A percentile compares a stretch with the other conserved stretches of the same genome.
These are phyloP conservation scores for Wiebesia pumilae DNA, from an alignment of 1,140 invertebrate genomes.

Conservation along the genomic window DNA sequence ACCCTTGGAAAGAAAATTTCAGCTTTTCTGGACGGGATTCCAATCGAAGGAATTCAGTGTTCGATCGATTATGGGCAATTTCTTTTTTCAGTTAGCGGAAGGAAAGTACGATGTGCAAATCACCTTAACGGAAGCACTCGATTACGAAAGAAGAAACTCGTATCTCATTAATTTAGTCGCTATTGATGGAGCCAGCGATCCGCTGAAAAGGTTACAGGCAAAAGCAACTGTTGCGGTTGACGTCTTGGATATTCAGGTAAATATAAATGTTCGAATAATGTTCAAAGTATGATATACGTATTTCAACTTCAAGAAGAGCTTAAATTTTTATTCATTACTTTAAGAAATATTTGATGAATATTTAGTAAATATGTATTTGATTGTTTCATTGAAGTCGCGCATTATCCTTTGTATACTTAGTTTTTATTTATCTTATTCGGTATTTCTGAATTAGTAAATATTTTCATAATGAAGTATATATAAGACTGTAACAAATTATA, in stretches of 20 bases:
- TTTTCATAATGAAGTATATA: no score
- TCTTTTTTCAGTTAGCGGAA: constrained; percentile 75
- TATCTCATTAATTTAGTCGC: constrained; percentile 83
- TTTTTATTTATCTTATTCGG: no score
- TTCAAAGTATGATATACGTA: not conserved
- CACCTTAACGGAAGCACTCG: constrained; percentile 78
- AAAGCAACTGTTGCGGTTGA: constrained; percentile 84
- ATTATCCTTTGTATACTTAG: no score
- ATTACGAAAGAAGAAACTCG: constrained; percentile 84
- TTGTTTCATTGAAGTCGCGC: no score
- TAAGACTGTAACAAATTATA: no score
- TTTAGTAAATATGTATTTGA: no score
- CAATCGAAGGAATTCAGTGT: not conserved
- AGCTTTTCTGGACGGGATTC: not conserved
- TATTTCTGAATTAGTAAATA: no score
- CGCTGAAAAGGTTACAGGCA: constrained; percentile 77
- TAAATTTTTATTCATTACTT: no score
- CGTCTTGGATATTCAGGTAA: constrained; percentile 83
- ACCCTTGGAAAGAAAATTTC: not conserved
- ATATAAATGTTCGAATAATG: not conserved
- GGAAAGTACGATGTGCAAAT: constrained; percentile 83
- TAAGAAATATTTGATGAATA: no score
- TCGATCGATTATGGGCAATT: not conserved
- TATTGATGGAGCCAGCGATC: constrained; percentile 78
- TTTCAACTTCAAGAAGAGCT: no score